These are phyloP conservation scores for Parazoanthus atlanticus DNA, from an alignment of 92 coral and sea anemone genomes.

Conservation along the genomic window DNA sequence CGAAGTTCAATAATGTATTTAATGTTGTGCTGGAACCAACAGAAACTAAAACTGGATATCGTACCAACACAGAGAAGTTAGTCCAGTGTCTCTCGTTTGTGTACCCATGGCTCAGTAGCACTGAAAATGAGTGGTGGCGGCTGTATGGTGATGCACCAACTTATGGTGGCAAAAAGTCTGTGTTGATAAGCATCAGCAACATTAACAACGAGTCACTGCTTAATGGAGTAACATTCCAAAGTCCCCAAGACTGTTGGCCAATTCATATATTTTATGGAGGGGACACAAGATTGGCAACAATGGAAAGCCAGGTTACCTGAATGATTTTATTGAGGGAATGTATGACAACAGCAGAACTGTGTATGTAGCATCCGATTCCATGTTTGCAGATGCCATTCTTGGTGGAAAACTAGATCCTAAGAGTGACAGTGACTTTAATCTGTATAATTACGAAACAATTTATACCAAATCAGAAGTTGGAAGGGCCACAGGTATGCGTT, in stretches of 20 bases:
- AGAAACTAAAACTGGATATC: conserved; percentile 46
- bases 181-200: conserved; percentile 41
- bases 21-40: conserved; percentile 44
- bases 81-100: conserved; percentile 24
- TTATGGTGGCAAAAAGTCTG: conserved; percentile 52
- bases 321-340: conserved; percentile 26
- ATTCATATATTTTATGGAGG: conserved; percentile 35
- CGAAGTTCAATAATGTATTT: conserved; percentile 45
- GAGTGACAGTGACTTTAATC: too few species aligned
- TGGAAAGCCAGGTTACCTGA: conserved; percentile 10
- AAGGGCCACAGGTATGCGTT: too few species aligned
- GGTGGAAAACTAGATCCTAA: too few species aligned
- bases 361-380: background rate
- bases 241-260: conserved; percentile 59
- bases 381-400: background rate
- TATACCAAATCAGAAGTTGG: too few species aligned
- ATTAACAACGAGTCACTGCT: conserved; percentile 46
- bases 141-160: conserved; percentile 55
- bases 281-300: background rate
- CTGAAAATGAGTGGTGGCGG: conserved; percentile 49
- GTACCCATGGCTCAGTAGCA: conserved; percentile 37
- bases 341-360: conserved; percentile 12
- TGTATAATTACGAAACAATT: too few species aligned
- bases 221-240: conserved; percentile 43
- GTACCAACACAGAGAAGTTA: conserved; percentile 27